Conservation (phyloP, 2,888 invertebrate genomes). For the Ormyrus thymus region DNA sequence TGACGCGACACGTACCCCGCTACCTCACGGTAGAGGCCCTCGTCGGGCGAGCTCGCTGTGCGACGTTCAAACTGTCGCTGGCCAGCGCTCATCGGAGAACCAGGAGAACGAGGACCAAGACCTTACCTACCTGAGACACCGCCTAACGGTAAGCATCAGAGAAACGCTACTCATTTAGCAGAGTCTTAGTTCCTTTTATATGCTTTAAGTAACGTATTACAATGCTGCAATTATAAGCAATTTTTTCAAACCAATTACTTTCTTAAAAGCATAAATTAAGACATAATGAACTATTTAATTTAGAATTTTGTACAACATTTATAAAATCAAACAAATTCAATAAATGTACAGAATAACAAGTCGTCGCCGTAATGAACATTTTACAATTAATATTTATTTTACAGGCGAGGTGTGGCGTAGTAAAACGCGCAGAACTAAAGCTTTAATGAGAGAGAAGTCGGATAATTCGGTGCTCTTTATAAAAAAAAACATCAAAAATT, state of each 20-base stretch:
- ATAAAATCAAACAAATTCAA: too few relatives aligned
- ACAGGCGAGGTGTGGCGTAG: slow-evolving; percentile 40
- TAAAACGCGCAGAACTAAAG: slow-evolving; percentile 33
- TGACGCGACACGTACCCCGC: slow-evolving; percentile 72
- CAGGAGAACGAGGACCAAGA: slow-evolving; percentile 69
- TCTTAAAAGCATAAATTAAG: too few relatives aligned
- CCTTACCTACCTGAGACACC: slow-evolving; percentile 68
- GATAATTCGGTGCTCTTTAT: slow-evolving; percentile 41
- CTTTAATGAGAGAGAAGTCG: slow-evolving; percentile 34
- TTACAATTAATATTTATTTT: neutral
- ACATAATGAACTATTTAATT: too few relatives aligned
- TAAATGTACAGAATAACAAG: too few relatives aligned
- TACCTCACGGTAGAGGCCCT: slow-evolving; percentile 63
- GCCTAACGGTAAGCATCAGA: slow-evolving; percentile 23
- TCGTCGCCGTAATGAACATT: too few relatives aligned
- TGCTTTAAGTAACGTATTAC: too few relatives aligned
- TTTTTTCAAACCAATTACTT: too few relatives aligned
- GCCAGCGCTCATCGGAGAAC: slow-evolving; percentile 63
- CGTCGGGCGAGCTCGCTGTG: slow-evolving; percentile 62
- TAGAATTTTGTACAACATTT: too few relatives aligned
- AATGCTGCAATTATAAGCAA: too few relatives aligned
- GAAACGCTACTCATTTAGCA: neutral
- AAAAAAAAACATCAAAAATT: slow-evolving; percentile 11
- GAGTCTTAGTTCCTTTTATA: too few relatives aligned
- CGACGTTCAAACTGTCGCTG: slow-evolving; percentile 70